Percentiles rank a stretch among this genome's conserved stretches.
Evolutionary conservation across 2,797 vertebrate genomes (phyloP).

Genomic region (Anisognathus igniventris): DNA sequence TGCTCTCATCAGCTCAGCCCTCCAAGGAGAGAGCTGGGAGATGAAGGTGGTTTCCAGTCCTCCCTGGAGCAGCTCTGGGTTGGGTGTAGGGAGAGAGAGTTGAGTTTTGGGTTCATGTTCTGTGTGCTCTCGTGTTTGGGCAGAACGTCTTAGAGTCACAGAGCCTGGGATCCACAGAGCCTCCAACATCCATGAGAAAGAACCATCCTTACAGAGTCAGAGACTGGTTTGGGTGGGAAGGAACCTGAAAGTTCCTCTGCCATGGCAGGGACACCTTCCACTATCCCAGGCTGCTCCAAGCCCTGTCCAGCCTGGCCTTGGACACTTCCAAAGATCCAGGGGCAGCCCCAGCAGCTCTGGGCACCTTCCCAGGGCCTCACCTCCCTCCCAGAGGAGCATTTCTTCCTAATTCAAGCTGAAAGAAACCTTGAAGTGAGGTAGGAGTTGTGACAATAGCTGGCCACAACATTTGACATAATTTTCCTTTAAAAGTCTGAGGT

Average conservation of each 20-base stretch:
- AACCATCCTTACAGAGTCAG: neutral
- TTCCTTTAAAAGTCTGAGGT: neutral
- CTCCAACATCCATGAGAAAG: accelerated
- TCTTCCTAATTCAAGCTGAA: neutral
- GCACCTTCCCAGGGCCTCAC: neutral
- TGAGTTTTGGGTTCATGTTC: neutral
- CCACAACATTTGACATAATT: neutral
- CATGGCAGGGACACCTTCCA: neutral
- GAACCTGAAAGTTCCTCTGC: neutral
- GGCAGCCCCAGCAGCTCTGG: neutral
- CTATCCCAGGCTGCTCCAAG: accelerated
- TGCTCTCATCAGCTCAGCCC: neutral
- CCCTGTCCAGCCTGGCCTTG: accelerated
- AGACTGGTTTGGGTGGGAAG: neutral
- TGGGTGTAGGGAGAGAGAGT: neutral
- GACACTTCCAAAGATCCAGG: neutral
- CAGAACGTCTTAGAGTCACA: accelerated
- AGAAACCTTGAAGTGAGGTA: neutral
- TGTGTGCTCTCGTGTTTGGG: neutral
- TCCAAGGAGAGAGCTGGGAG: neutral
- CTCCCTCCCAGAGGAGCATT: neutral
- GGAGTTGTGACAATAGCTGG: neutral
- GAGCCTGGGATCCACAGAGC: neutral
- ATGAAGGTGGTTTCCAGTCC: neutral
- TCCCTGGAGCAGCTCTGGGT: neutral